Percentiles rank a stretch among this genome's conserved stretches.
phyloP scores from a whole-genome alignment of 2,113 vertebrate genomes.

The Podarcis muralis region DNA sequence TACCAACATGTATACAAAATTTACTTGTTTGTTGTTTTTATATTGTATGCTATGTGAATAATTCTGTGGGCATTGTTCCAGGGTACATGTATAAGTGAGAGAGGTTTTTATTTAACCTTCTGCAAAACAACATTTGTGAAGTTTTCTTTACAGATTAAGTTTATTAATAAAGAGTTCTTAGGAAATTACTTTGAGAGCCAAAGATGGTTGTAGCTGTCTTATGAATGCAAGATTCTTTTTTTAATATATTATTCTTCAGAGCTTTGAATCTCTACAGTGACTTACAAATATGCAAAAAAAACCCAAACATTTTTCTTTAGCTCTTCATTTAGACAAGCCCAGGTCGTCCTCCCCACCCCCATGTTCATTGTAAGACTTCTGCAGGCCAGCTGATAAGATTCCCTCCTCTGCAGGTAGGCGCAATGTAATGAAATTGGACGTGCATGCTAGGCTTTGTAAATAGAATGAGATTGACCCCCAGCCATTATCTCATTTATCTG shows the following conservation, averaged over 20 bases:
- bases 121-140: conserved; percentile 60
- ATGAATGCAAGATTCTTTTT: conserved; percentile 62
- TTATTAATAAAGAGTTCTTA: conserved; percentile 70
- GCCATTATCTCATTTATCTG: conserved; percentile 84
- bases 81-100: conserved; percentile 25
- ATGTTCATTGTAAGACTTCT: conserved; percentile 61
- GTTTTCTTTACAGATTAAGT: conserved; percentile 64
- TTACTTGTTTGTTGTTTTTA: not conserved
- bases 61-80: not conserved
- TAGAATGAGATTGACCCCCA: conserved; percentile 79
- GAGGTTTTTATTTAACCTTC: conserved; percentile 46
- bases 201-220: conserved; percentile 46
- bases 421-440: conserved; percentile 78
- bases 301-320: conserved; percentile 47
- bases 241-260: conserved; percentile 31
- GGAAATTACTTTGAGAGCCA: conserved; percentile 68
- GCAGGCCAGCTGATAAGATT: conserved; percentile 71
- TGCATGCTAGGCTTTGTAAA: conserved; percentile 71
- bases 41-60: conserved; percentile 34
- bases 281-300: conserved; percentile 55
- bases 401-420: conserved; percentile 66
- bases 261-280: conserved; percentile 50
- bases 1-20: not conserved
- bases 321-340: conserved; percentile 42
- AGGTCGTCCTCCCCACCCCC: conserved; percentile 38